Evolutionary conservation across 2,888 invertebrate species (phyloP).

Genomic region (Gasteruption jaculator): DNA sequence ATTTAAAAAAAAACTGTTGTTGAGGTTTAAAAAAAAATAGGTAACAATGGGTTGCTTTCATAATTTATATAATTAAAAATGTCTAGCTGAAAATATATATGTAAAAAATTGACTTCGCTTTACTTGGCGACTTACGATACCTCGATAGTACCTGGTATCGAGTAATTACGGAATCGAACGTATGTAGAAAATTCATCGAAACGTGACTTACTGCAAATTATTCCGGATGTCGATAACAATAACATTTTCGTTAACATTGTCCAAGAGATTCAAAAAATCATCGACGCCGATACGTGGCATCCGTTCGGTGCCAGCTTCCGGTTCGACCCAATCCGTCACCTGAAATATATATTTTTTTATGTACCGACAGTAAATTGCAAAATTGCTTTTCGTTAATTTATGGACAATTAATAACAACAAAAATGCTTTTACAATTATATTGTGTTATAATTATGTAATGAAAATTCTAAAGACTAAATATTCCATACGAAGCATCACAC

Average conservation of each 20-base stretch:
- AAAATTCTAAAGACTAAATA: too few relatives aligned
- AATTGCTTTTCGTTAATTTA: too few relatives aligned
- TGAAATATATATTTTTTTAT: conserved; percentile 18
- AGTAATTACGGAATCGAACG: too few relatives aligned
- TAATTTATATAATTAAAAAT: not conserved
- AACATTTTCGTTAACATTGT: conserved; percentile 57
- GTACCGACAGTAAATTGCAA: conserved; percentile 3
- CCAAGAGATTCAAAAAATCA: conserved; percentile 73
- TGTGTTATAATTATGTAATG: not conserved
- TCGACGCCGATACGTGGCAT: conserved; percentile 77
- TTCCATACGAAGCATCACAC: conserved; percentile 26
- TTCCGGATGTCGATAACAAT: conserved; percentile 68
- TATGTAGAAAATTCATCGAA: too few relatives aligned
- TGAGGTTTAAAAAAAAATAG: not conserved
- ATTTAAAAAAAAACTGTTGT: conserved; percentile 1
- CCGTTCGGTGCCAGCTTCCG: conserved; percentile 42
- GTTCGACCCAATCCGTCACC: conserved; percentile 41
- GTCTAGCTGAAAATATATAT: not conserved
- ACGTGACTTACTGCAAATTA: conserved; percentile 57
- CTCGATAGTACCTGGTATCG: too few relatives aligned
- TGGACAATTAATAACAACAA: conserved; percentile 6
- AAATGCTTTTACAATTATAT: not conserved
- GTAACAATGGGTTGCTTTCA: too few relatives aligned
- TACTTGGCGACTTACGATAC: too few relatives aligned
- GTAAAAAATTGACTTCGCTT: too few relatives aligned